Conservation (phyloP, 2,797 vertebrate genomes). For the Anabacerthia variegaticeps region DNA sequence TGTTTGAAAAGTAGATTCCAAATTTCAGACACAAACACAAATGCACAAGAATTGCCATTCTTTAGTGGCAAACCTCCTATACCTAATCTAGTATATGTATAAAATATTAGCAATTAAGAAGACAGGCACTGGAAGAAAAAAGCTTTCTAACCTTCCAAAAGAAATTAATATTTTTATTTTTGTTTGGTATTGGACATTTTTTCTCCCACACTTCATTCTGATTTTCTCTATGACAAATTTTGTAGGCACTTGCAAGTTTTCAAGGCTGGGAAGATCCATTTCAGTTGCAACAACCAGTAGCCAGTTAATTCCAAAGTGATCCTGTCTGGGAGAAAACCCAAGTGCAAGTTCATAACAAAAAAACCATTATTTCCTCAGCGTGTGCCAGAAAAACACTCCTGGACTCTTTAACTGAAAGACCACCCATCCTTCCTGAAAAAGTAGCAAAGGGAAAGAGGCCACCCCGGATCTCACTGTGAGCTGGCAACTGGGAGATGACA, state of each 20-base stretch:
- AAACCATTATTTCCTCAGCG: neutral
- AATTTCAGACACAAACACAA: neutral
- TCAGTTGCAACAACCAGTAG: neutral
- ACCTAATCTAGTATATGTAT: neutral
- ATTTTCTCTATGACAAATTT: neutral
- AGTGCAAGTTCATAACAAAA: neutral
- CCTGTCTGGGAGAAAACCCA: neutral
- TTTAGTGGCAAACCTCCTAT: neutral
- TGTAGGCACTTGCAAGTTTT: neutral
- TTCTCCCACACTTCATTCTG: neutral
- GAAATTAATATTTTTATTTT: neutral
- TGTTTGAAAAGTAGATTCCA: neutral
- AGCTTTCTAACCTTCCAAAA: neutral
- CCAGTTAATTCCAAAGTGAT: neutral
- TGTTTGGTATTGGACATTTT: neutral
- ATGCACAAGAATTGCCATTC: neutral
- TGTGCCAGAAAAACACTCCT: neutral
- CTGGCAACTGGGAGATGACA: neutral
- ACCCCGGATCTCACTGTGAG: neutral
- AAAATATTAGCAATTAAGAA: neutral
- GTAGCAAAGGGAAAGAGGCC: neutral
- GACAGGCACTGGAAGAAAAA: neutral
- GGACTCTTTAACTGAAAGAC: neutral
- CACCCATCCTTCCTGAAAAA: neutral
- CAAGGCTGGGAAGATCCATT: neutral